A percentile compares a stretch with the other conserved stretches of the same genome.
Evolutionary conservation across 2,888 invertebrate species (phyloP).

Genomic region (Andrena praecox): DNA sequence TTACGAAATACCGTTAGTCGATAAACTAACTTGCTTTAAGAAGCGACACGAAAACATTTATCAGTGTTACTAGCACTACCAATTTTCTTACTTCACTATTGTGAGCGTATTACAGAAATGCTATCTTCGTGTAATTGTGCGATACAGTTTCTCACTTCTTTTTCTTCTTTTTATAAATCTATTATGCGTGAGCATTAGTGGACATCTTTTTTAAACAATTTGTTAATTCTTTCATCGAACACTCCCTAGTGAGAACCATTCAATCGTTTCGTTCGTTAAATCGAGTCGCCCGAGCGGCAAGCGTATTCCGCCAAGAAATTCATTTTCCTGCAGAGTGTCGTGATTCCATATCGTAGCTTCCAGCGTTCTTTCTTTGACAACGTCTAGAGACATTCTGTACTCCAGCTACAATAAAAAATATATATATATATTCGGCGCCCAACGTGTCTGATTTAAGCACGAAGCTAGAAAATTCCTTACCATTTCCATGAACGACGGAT

Average conservation of each 20-base stretch:
- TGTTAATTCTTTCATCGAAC: conserved; percentile 60
- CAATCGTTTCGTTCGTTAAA: conserved; percentile 91
- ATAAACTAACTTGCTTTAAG: conserved; percentile 20
- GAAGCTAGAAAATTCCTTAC: conserved; percentile 85
- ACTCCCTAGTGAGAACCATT: conserved; percentile 90
- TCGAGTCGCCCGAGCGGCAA: conserved; percentile 91
- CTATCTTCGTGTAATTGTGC: conserved; percentile 68
- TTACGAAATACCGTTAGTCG: neutral
- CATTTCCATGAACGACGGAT: conserved; percentile 99
- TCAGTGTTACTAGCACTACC: neutral
- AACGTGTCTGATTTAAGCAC: neutral
- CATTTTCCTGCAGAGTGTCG: conserved; percentile 97
- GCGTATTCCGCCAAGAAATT: conserved; percentile 96
- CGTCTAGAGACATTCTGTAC: conserved; percentile 93
- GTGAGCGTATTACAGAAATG: conserved; percentile 49
- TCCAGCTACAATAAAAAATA: conserved; percentile 88
- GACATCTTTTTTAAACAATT: conserved; percentile 33
- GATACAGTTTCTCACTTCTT: conserved; percentile 38
- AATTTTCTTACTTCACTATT: conserved; percentile 51
- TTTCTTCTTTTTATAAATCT: conserved; percentile 24
- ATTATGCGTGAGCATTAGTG: conserved; percentile 56
- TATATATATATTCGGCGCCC: neutral
- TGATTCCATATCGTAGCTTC: conserved; percentile 98
- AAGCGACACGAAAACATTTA: conserved; percentile 20
- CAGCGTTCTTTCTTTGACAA: conserved; percentile 90